Evolutionary conservation across 1,140 invertebrate species (phyloP).

Genomic region (Drosophila bocki): DNA sequence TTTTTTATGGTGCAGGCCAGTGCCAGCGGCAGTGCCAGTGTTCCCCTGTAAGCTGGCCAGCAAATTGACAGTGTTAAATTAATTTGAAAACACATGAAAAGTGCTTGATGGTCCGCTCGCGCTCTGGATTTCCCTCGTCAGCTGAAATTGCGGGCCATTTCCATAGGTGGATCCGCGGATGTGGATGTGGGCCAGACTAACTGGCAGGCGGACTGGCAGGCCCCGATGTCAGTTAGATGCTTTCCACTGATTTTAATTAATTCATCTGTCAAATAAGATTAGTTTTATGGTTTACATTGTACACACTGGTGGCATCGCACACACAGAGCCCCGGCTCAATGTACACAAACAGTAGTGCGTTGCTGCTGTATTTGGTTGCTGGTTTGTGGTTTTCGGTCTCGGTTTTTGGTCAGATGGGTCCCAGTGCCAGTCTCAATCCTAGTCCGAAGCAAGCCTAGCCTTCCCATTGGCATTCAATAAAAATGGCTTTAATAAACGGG

Average conservation of each 20-base stretch:
- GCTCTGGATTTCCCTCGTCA: slow-evolving; percentile 14
- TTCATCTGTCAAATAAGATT: slow-evolving; percentile 84
- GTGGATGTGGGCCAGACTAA: slow-evolving; percentile 24
- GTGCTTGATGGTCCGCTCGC: slow-evolving; percentile 31
- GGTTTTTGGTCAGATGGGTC: slow-evolving; percentile 12
- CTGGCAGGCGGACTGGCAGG: slow-evolving; percentile 34
- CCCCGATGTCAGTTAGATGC: slow-evolving; percentile 70
- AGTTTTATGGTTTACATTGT: slow-evolving; percentile 81
- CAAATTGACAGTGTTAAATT: slow-evolving; percentile 84
- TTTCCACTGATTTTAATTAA: slow-evolving; percentile 83
- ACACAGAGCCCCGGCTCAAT: not conserved
- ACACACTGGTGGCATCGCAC: slow-evolving; percentile 16
- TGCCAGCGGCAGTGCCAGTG: slow-evolving; percentile 18
- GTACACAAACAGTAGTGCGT: slow-evolving; percentile 27
- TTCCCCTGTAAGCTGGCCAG: slow-evolving; percentile 65
- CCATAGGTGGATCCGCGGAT: slow-evolving; percentile 46
- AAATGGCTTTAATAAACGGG: slow-evolving; percentile 40
- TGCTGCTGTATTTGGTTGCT: slow-evolving; percentile 52
- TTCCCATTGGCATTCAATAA: slow-evolving; percentile 24
- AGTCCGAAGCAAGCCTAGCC: not conserved
- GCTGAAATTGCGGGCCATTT: slow-evolving; percentile 36
- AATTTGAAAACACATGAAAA: slow-evolving; percentile 80
- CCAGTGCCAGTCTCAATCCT: not conserved
- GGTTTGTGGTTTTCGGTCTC: slow-evolving; percentile 36
- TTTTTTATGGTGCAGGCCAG: slow-evolving; percentile 20